Percentiles rank a stretch among this genome's conserved stretches.
phyloP scores from a whole-genome alignment of 1,140 invertebrate species.

The Drosophila virilis region DNA sequence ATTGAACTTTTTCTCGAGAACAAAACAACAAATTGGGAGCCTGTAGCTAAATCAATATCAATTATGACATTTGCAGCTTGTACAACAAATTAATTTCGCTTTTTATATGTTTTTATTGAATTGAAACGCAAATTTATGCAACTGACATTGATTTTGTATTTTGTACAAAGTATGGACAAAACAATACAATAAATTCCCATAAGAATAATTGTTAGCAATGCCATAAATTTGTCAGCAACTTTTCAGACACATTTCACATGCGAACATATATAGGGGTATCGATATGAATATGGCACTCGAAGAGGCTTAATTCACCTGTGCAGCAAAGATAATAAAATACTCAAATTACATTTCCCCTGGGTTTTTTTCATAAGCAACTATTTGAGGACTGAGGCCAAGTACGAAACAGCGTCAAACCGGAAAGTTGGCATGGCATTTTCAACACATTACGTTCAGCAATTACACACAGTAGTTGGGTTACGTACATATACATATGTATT shows the following conservation, averaged over 20 bases:
- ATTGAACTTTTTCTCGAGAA: conserved; percentile 14
- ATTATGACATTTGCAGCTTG: conserved; percentile 58
- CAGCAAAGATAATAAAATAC: conserved; percentile 14
- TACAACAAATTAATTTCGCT: conserved; percentile 45
- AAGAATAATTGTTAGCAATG: conserved; percentile 19
- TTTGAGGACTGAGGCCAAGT: background rate
- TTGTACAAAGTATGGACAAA: conserved; percentile 38
- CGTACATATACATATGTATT: conserved; percentile 41
- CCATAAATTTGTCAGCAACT: conserved; percentile 36
- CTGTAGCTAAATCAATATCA: conserved; percentile 65
- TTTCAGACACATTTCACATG: conserved; percentile 7
- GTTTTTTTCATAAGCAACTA: conserved; percentile 3
- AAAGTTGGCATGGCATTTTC: conserved; percentile 42
- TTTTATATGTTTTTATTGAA: conserved; percentile 42
- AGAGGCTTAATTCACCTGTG: background rate
- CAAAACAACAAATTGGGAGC: conserved; percentile 20
- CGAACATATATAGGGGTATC: background rate
- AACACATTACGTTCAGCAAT: conserved; percentile 27
- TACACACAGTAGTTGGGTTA: conserved; percentile 46
- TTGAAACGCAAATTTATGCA: conserved; percentile 63
- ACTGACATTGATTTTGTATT: conserved; percentile 17
- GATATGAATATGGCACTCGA: conserved; percentile 5
- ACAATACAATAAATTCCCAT: conserved; percentile 30
- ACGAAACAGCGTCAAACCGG: conserved; percentile 34
- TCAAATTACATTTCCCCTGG: background rate